Base-by-base conservation (phyloP, 1,140 invertebrate species). In the Adelges cooleyi region DNA sequence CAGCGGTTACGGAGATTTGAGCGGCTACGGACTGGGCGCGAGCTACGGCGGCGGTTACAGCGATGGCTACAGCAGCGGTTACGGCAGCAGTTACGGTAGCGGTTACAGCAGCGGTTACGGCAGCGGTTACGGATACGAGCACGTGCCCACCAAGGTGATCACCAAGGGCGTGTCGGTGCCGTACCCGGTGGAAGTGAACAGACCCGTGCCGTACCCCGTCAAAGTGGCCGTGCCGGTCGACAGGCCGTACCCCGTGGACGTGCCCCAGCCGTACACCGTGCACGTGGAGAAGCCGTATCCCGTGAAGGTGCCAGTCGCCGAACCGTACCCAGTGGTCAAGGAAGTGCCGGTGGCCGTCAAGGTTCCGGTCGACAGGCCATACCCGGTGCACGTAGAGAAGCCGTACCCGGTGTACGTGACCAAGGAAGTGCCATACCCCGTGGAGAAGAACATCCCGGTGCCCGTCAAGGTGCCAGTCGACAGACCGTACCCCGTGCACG, bases 321-420 rank as follows among this genome's bases (percentile, higher is more conserved):
- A 87, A 9, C 84, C 84, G 1, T 84, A 86, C 70, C 84, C 85
- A 4, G 80, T 87, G 4, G 83, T 86, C 71, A 87, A 87, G 67
- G 82, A 80, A 51, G 79, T 86, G 8, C 84, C 86, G 1, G 83
- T 84, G 51, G 79, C 79, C 50, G 78, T 86, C 2, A 81, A 87
- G 69, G 68, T 69, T 17, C 68, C 68, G 23, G 68, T 72, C 15
- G 69, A 71, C 40, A 65, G 67, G 18, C 84, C 75, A 42, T 77
- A 77, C 67, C 84, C 85, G 8, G 70, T 72, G 2, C 65, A 69
- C 56, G 76, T 80, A n/a, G 76, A 75, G 10, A 78, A 86, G 65
- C 85, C 85, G 69, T 82, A 81, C 75, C 67, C 80, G 11, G 82
- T 84, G 2, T 73, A 81, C 1, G 81, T 84, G 1, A 82, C 85